These are phyloP conservation scores for Labeo catla DNA, from an alignment of 2,113 vertebrate species.

Conservation along the genomic window DNA sequence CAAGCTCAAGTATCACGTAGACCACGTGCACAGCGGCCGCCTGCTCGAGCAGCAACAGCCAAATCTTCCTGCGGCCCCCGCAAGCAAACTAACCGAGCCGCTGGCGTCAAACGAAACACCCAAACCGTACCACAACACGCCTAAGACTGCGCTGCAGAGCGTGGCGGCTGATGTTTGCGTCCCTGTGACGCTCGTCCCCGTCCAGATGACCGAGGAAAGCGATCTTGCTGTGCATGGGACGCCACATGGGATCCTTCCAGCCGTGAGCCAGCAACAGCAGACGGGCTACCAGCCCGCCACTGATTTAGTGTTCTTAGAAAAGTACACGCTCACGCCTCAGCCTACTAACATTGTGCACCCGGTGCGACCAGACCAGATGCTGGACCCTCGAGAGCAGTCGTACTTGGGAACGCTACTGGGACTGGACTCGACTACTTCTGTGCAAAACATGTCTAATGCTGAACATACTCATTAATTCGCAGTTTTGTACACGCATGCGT, in stretches of 20 bases:
- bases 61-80: constrained; percentile 47
- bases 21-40: constrained; percentile 90
- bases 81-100: constrained; percentile 76
- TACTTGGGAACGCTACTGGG: constrained; percentile 92
- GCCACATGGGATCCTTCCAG: constrained; percentile 74
- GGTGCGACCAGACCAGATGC: constrained; percentile 89
- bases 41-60: constrained; percentile 75
- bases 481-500: not conserved
- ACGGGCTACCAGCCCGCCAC: constrained; percentile 82
- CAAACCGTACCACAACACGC: constrained; percentile 77
- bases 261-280: constrained; percentile 70
- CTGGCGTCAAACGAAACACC: constrained; percentile 75
- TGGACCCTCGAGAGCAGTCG: constrained; percentile 92
- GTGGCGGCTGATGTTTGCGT: constrained; percentile 78
- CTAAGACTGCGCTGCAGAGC: constrained; percentile 78
- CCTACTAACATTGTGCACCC: constrained; percentile 90
- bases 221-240: constrained; percentile 74
- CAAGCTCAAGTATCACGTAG: constrained; percentile 96
- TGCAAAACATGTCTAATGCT: constrained; percentile 79
- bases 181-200: constrained; percentile 85
- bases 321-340: constrained; percentile 92
- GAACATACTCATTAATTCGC: constrained; percentile 74
- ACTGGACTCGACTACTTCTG: constrained; percentile 82
- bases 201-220: constrained; percentile 77
- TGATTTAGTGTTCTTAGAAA: constrained; percentile 93